Conservation (phyloP, 2,113 vertebrate species). For the Xerus inauris region DNA sequence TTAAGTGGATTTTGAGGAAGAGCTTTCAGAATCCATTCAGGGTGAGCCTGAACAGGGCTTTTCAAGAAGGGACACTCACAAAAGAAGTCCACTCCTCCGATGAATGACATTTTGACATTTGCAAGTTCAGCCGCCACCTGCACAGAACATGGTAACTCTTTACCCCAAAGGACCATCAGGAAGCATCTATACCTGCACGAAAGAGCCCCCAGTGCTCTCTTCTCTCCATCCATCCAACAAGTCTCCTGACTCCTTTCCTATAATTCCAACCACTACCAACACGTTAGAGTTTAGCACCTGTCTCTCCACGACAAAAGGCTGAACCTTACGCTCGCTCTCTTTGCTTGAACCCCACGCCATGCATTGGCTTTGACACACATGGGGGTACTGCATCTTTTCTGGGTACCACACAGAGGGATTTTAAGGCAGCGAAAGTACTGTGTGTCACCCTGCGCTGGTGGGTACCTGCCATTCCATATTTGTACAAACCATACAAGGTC, state of each 20-base stretch:
- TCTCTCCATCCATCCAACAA: too few relatives aligned
- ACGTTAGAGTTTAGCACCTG: background rate
- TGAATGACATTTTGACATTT: background rate
- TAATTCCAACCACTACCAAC: background rate
- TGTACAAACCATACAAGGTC: background rate
- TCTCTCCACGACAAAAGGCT: background rate
- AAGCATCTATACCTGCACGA: background rate
- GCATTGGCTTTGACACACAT: background rate
- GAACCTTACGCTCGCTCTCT: too few relatives aligned
- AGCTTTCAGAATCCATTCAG: background rate
- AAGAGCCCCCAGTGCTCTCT: background rate
- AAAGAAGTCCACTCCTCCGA: fast-evolving
- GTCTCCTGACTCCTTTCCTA: background rate
- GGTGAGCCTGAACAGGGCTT: background rate
- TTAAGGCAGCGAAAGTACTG: too few relatives aligned
- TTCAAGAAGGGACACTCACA: too few relatives aligned
- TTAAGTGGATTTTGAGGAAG: background rate
- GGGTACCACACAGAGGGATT: background rate
- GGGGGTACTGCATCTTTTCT: background rate
- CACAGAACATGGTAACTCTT: too few relatives aligned
- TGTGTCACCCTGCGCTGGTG: background rate
- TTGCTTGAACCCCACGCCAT: background rate
- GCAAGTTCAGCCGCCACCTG: background rate
- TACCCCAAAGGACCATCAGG: background rate
- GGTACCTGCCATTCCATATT: background rate